These are phyloP conservation scores for Lasioglossum baleicum DNA, from an alignment of 1,140 invertebrate species.

Conservation along the genomic window DNA sequence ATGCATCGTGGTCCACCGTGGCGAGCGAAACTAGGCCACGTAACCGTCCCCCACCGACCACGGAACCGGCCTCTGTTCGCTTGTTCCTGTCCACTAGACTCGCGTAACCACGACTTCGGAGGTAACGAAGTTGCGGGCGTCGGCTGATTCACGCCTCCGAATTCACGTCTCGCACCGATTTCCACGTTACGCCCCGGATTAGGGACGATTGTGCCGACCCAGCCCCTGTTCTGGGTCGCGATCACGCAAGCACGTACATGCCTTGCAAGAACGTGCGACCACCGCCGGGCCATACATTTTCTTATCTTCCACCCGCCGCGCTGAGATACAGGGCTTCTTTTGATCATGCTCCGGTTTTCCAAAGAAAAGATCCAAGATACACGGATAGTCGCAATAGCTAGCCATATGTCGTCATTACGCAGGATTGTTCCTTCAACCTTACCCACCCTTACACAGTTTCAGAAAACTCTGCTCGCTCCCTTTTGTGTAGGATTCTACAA, in stretches of 20 bases:
- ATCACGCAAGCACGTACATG: neutral
- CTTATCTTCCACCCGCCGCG: slow-evolving; percentile 10
- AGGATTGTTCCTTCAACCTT: too few species aligned
- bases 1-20: slow-evolving; percentile 52
- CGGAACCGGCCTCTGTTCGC: slow-evolving; percentile 1
- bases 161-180: neutral
- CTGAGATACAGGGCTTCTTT: too few species aligned
- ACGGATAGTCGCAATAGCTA: too few species aligned
- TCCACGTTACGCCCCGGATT: neutral
- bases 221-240: neutral
- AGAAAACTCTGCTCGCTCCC: neutral
- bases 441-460: neutral
- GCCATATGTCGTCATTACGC: too few species aligned
- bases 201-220: neutral
- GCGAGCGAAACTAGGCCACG: slow-evolving; percentile 57
- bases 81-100: slow-evolving; percentile 6
- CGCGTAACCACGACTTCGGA: slow-evolving; percentile 13
- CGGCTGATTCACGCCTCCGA: neutral
- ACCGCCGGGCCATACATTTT: neutral
- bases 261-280: neutral
- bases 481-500: too few species aligned
- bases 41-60: slow-evolving; percentile 17
- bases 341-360: neutral
- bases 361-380: too few species aligned
- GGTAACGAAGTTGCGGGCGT: slow-evolving; percentile 19